Base-by-base conservation (phyloP, 37 sponge, comb jelly and placozoan genomes). In the Halichondria panicea region DNA sequence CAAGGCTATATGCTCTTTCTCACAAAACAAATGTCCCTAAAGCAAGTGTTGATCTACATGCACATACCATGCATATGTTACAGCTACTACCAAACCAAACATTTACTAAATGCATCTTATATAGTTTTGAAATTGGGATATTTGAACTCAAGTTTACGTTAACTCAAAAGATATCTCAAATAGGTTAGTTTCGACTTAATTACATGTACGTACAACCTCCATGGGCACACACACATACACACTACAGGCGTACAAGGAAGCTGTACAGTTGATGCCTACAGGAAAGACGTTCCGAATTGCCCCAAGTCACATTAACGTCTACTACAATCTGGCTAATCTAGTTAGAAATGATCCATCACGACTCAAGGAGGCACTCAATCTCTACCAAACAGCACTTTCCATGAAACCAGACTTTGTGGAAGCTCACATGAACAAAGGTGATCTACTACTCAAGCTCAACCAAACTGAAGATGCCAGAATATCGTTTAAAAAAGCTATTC, bases 261-360 rank as follows among this genome's bases (percentile, higher is more conserved):
- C 91, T 4, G 67, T 94, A 5, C 68, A 79, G 0, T 40, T 90
- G 40, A 81, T 94, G 84, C 95, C 95, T 18, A 83, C 81, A 72
- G 86, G 72, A 48, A 83, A 83, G 74, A 71, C 63, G 21, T 87
- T 86, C 50, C 81, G 95, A 19, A 50, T 94, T 19, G 85, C 95
- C 27, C 95, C 88, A 5, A 74, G 67, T 40, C 85, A 90, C 77
- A 87, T 94, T 72, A 88, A 91, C 63, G 80, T 91, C 27, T 95
- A 88, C 75, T 95, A 79, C 73, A 91, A 95, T 37, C 79, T 91
- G 30, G 95, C 86, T 19, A 95, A 95, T 63, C 79, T 95, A 12
- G 28, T 95, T 1, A 75, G 59, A 45, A n/a, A 22, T 2, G 76
- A 95, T 63, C 62, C 66, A 19, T 22, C 43, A 34, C 42, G 89